Base-by-base conservation (phyloP, 2,797 vertebrate genomes). In the Halcyon smyrnensis region DNA sequence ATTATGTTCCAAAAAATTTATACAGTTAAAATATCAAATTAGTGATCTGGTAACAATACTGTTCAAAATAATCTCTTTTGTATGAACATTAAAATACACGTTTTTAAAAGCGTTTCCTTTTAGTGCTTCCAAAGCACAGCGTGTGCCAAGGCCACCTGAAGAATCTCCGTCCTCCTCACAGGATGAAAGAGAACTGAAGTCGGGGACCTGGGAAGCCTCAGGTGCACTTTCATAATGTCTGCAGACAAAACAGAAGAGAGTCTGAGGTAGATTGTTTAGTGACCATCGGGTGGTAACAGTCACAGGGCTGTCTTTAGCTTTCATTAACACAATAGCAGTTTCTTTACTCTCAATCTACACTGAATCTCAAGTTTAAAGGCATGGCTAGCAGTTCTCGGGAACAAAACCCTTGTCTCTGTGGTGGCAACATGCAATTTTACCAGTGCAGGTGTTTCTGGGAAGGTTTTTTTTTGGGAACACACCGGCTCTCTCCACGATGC, bases 31-130 rank as follows among this genome's bases (percentile, higher is more conserved):
- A 99, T 99, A 99, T 98, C 97, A 98, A 98, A 98, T 99, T 98
- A 98, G 97, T 98, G 98, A 98, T 99, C 98, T 98, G 98, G 98
- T 98, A 99, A 98, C 98, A 99, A 99, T 98, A 98, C 97, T 97
- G 98, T 98, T 98, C 98, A 99, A 99, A 99, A 99, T 99, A 99
- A 98, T 99, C 98, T 99, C 97, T 97, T 98, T 98, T 97, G 97
- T 99, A 99, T 99, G 98, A 99, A 99, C 98, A 98, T 98, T 98
- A 98, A 98, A 98, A 99, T 98, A 98, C 98, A 98, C 96, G 97
- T 98, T 94, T 96, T 98, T 97, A 97, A 98, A 98, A 98, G 90
- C 94, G 95, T 95, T 93, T 97, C 94, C 97, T 98, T 98, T 97
- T 97, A 98, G 97, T 98, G 97, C 97, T 98, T 98, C 98, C 98